Evolutionary conservation across 2,888 invertebrate species (phyloP).

Genomic region (Sesia apiformis): DNA sequence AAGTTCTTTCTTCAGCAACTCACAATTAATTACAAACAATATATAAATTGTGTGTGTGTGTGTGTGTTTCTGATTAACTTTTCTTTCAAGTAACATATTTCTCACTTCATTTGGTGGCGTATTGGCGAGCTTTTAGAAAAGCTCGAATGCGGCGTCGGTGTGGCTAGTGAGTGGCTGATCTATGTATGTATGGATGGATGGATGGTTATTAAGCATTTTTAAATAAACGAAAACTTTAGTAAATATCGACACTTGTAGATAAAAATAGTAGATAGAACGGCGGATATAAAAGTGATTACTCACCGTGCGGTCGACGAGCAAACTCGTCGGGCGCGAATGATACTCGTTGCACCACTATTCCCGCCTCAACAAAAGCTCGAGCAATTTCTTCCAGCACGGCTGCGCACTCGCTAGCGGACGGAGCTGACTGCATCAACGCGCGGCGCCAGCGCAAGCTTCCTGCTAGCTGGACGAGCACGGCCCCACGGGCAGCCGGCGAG

Average conservation of each 20-base stretch:
- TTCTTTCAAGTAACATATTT: no score
- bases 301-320: constrained; percentile 27
- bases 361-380: constrained; percentile 23
- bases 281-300: constrained; percentile 1
- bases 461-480: constrained; percentile 21
- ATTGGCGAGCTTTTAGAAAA: no score
- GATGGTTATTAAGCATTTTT: not conserved
- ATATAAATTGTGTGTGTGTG: no score
- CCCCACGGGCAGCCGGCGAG: constrained; percentile 16
- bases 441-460: constrained; percentile 33
- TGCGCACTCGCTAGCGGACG: constrained; percentile 16
- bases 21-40: no score
- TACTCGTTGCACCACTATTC: constrained; percentile 16
- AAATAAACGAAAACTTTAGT: not conserved
- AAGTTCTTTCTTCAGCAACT: no score
- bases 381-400: constrained; percentile 13
- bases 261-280: not conserved
- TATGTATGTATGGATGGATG: not conserved
- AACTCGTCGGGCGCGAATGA: constrained; percentile 8
- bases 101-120: no score
- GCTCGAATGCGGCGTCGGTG: no score
- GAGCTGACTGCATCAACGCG: constrained; percentile 24
- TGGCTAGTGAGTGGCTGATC: no score
- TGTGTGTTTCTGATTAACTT: no score
- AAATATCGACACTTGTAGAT: no score